Percentiles rank a stretch among this genome's conserved stretches.
These are phyloP conservation scores for Neosilurus hyrtlii DNA, from an alignment of 2,797 vertebrate genomes.

Conservation along the genomic window DNA sequence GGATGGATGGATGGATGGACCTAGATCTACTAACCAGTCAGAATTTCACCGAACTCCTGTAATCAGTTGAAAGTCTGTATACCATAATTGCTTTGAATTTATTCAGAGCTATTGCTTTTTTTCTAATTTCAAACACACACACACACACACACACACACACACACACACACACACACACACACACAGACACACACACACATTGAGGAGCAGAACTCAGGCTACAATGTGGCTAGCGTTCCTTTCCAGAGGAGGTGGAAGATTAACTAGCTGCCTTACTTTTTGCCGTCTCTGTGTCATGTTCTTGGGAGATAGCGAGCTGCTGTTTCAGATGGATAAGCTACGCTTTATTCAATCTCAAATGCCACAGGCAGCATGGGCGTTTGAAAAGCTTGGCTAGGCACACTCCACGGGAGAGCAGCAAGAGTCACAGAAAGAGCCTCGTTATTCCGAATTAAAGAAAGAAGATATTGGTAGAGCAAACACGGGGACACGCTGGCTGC, in stretches of 20 bases:
- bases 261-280: slow-evolving; percentile 47
- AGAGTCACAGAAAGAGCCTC: slow-evolving; percentile 20
- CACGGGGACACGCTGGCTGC: neutral
- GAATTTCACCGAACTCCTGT: neutral
- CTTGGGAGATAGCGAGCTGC: slow-evolving; percentile 52
- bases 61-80: neutral
- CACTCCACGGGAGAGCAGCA: slow-evolving; percentile 15
- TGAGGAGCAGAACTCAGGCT: neutral
- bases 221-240: slow-evolving; percentile 37
- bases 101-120: neutral
- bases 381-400: slow-evolving; percentile 43
- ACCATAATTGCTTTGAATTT: neutral
- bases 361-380: slow-evolving; percentile 46
- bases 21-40: neutral
- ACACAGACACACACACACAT: slow-evolving; percentile 15
- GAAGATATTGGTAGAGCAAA: slow-evolving; percentile 23
- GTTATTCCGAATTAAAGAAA: neutral
- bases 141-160: slow-evolving; percentile 16
- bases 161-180: neutral
- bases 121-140: neutral
- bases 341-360: slow-evolving; percentile 57
- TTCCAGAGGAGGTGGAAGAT: slow-evolving; percentile 53
- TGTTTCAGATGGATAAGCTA: slow-evolving; percentile 58
- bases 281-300: slow-evolving; percentile 44
- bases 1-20: too few relatives aligned